Evolutionary conservation across 2,113 vertebrate species (phyloP).

Genomic region (Campylomormyrus numenius): DNA sequence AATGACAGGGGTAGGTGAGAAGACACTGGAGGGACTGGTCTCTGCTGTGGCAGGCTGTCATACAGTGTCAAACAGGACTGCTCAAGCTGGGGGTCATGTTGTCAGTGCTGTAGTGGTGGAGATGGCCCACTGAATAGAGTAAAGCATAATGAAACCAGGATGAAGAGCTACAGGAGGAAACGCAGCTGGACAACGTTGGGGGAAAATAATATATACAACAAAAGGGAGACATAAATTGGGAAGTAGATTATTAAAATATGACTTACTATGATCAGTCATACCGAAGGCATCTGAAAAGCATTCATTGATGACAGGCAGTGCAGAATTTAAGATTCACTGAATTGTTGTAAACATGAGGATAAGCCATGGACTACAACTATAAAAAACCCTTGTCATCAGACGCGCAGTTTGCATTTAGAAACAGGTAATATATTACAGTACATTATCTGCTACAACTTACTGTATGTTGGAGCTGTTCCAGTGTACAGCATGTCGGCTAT

Average conservation of each 20-base stretch:
- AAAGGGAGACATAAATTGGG: not conserved
- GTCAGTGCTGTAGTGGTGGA: not conserved
- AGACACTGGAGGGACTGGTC: not conserved
- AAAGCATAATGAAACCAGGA: not conserved
- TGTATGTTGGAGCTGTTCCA: constrained; percentile 94
- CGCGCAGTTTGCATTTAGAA: not conserved
- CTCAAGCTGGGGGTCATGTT: not conserved
- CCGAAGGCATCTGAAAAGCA: not conserved
- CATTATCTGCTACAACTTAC: constrained; percentile 59
- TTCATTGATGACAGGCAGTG: not conserved
- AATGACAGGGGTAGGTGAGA: not conserved
- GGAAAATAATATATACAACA: not conserved
- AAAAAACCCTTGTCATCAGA: not conserved
- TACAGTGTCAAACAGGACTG: not conserved
- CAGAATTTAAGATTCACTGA: not conserved
- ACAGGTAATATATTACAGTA: not conserved
- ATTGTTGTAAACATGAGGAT: not conserved
- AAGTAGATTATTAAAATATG: not conserved
- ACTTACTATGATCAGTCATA: not conserved
- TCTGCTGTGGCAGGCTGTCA: not conserved
- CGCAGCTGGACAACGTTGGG: not conserved
- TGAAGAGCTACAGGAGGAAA: not conserved
- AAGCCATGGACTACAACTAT: not conserved
- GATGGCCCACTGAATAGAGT: not conserved
- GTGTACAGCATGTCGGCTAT: constrained; percentile 78